Conservation (phyloP, 2,888 invertebrate genomes). For the Tetragonula carbonaria region DNA sequence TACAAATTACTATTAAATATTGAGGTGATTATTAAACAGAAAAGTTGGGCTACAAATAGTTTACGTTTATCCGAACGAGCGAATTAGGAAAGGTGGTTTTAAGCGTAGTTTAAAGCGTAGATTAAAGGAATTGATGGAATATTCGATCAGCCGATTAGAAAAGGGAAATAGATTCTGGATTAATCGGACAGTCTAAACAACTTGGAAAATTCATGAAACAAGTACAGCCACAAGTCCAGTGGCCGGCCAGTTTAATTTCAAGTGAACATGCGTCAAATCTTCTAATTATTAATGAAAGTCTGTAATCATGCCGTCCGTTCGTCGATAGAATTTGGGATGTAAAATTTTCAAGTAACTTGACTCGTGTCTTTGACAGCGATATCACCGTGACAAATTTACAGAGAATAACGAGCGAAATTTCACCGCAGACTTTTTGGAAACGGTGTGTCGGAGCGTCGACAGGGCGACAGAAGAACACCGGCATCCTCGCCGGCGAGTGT, state of each 20-base stretch:
- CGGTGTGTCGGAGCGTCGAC: conserved; percentile 78
- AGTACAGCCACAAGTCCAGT: not conserved
- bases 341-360: too few relatives aligned
- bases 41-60: not conserved
- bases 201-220: not conserved
- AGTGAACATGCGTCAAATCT: not conserved
- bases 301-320: too few relatives aligned
- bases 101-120: not conserved
- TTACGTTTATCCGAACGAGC: not conserved
- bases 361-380: too few relatives aligned
- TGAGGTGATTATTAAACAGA: not conserved
- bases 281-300: too few relatives aligned
- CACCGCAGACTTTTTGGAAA: conserved; percentile 82
- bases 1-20: too few relatives aligned
- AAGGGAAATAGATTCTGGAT: not conserved
- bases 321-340: too few relatives aligned
- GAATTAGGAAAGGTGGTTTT: not conserved
- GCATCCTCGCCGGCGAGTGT: conserved; percentile 90
- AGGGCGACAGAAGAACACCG: conserved; percentile 90
- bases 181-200: not conserved
- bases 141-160: not conserved
- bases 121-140: not conserved
- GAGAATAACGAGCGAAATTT: not conserved
- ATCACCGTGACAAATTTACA: too few relatives aligned
- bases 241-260: not conserved